Conservation (phyloP, 1,140 invertebrate genomes). For the Tribolium castaneum region DNA sequence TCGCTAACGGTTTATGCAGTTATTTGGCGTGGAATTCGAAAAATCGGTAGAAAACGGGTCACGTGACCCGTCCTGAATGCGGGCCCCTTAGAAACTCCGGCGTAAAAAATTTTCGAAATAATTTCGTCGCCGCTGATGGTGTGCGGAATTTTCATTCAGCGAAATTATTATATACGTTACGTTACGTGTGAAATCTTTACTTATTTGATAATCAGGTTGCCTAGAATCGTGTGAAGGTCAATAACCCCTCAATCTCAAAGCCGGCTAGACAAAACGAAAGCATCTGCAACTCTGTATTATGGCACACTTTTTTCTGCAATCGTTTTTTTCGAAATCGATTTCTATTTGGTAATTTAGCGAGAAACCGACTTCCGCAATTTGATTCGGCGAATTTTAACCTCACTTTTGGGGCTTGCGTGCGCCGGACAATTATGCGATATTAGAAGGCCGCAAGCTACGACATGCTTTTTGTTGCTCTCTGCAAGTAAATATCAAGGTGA, state of each 20-base stretch:
- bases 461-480: slow-evolving; percentile 18
- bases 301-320: slow-evolving; percentile 39
- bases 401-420: neutral
- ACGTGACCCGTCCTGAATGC: slow-evolving; percentile 29
- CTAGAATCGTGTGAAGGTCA: slow-evolving; percentile 45
- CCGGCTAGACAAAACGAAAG: slow-evolving; percentile 40
- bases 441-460: slow-evolving; percentile 21
- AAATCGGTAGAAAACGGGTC: slow-evolving; percentile 38
- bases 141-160: slow-evolving; percentile 26
- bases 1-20: slow-evolving; percentile 37
- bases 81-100: slow-evolving; percentile 9
- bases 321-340: slow-evolving; percentile 23
- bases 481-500: slow-evolving; percentile 25
- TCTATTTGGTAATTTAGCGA: slow-evolving; percentile 10
- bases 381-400: neutral
- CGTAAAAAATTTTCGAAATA: neutral
- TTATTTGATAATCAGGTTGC: slow-evolving; percentile 44
- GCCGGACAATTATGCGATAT: neutral
- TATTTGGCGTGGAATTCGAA: slow-evolving; percentile 38
- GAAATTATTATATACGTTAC: neutral
- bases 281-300: slow-evolving; percentile 36
- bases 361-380: neutral
- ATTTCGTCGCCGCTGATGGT: neutral
- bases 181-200: slow-evolving; percentile 43
- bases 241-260: slow-evolving; percentile 37